Base-by-base conservation (phyloP, 1,140 invertebrate species). In the Luehdorfia chinensis region DNA sequence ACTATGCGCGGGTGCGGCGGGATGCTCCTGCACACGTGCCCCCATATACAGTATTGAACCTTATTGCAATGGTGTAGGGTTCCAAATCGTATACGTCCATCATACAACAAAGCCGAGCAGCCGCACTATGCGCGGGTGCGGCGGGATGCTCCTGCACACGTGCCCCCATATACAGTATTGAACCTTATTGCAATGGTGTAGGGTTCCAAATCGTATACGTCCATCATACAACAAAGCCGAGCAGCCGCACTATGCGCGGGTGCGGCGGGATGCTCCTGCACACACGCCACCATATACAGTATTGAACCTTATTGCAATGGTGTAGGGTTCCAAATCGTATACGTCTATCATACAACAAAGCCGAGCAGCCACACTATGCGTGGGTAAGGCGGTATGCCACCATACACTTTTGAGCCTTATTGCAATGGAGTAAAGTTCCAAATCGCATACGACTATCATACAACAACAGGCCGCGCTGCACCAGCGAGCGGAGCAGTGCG, bases 101-200 rank as follows among this genome's bases (percentile, higher is more conserved):
- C 96, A 95, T 45, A 97, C 94, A 7, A 97, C 90, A 2, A 95
- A 96, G 7, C 96, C 95, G 16, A 92, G 81, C 23, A 97, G 87
- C 49, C 91, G 91, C 0, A 96, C 94, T 47, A 97, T 93, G 43
- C 95, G 88, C 8, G 94, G 92, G 84, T 97, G 95, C 59, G 94
- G 90, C 1, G 95, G 94, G 56, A 97, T 94, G 37, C 93, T 94
- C 72, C 95, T 94, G 50, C 0, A 50, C 0, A 39, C 7, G 8
- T 12, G 6, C 19, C 19, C 19, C 6, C 19, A 6, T 21, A 96
- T 6, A 6, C 19, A 2, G 6, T 21, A 21, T n/a, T n/a, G n/a
- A n/a, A n/a, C n/a, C n/a, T n/a, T n/a, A n/a, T n/a, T n/a, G n/a
- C n/a, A n/a, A n/a, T n/a, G n/a, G n/a, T n/a, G n/a, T n/a, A n/a